phyloP scores from a whole-genome alignment of 2,113 vertebrate species.

The Platysternon megacephalum region DNA sequence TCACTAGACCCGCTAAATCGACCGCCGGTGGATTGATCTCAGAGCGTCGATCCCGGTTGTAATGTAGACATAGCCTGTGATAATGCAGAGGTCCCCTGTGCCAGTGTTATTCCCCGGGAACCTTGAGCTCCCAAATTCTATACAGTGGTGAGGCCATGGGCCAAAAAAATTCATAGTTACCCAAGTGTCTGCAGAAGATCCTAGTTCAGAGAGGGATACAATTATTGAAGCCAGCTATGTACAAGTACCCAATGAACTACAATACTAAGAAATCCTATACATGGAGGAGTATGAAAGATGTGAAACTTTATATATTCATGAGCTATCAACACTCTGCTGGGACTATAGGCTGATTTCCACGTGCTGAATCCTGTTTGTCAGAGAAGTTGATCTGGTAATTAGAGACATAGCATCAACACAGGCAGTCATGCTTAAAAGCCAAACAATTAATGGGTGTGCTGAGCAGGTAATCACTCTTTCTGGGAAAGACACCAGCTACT shows the following conservation, averaged over 20 bases:
- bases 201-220: not conserved
- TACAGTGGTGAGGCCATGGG: conserved; percentile 53
- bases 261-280: conserved; percentile 1
- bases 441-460: not conserved
- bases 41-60: too few relatives aligned
- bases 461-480: not conserved
- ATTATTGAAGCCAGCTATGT: not conserved
- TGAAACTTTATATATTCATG: not conserved
- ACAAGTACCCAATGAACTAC: not conserved
- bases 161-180: conserved; percentile 13
- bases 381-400: not conserved
- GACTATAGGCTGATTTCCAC: not conserved
- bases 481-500: not conserved
- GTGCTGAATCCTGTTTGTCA: not conserved
- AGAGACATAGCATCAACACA: not conserved
- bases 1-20: too few relatives aligned
- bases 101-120: conserved; percentile 30
- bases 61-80: not conserved
- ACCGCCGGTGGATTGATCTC: too few relatives aligned
- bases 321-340: not conserved
- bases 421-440: not conserved
- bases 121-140: conserved; percentile 32
- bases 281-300: not conserved
- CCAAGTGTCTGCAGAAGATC: not conserved
- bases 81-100: not conserved